A percentile compares a stretch with the other conserved stretches of the same genome.
phyloP scores from a whole-genome alignment of 2,797 vertebrate species.

The Odontamblyopus rebecca region DNA sequence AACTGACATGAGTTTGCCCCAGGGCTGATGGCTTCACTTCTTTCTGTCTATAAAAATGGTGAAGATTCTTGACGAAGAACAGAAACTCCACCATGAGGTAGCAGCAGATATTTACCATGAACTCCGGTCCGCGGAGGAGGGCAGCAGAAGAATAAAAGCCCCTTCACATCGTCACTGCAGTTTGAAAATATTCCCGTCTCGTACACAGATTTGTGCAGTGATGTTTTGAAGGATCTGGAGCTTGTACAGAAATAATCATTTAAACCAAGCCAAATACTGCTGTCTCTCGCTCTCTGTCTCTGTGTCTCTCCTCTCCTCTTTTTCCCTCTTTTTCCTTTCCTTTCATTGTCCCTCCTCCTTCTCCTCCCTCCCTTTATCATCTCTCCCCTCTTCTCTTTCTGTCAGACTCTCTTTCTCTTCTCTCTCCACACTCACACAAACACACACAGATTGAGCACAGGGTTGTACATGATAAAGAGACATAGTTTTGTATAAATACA shows the following conservation, averaged over 20 bases:
- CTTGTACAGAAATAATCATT: constrained; percentile 25
- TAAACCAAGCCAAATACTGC: constrained; percentile 64
- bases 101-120: neutral
- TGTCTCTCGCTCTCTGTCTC: constrained; percentile 4
- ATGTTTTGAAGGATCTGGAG: neutral
- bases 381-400: neutral
- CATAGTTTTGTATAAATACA: constrained; percentile 54
- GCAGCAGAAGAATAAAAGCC: constrained; percentile 22
- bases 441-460: constrained; percentile 69
- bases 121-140: constrained; percentile 12
- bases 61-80: constrained; percentile 59
- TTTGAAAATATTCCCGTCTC: neutral
- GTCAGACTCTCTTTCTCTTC: too few species aligned
- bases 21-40: constrained; percentile 46
- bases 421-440: constrained; percentile 47
- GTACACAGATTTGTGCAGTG: neutral
- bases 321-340: too few species aligned
- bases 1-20: constrained; percentile 12
- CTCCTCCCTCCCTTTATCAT: too few species aligned
- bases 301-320: neutral
- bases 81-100: constrained; percentile 11
- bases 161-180: neutral
- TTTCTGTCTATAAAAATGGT: constrained; percentile 41
- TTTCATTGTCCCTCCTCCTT: too few species aligned
- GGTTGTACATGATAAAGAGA: constrained; percentile 66